phyloP scores from a whole-genome alignment of 2,888 invertebrate species.

The Nephrotoma guestfalica region DNA sequence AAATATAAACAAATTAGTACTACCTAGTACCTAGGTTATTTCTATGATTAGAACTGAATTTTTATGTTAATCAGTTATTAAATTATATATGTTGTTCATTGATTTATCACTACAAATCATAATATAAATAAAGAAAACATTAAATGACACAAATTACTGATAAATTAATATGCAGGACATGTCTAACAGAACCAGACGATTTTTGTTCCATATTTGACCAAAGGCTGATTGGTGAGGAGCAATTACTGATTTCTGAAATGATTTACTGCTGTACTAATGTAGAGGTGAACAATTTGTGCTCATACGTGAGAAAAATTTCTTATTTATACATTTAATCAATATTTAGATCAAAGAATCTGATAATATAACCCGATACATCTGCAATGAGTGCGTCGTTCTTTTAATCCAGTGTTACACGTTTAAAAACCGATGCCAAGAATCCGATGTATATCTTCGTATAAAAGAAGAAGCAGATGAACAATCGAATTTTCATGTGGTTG shows the following conservation, averaged over 20 bases:
- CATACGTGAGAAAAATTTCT: neutral
- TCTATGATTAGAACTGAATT: neutral
- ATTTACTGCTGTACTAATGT: neutral
- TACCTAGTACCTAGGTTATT: no score
- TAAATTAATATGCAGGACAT: slow-evolving; percentile 18
- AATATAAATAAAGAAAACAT: neutral
- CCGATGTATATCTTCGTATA: neutral
- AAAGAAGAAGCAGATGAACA: neutral
- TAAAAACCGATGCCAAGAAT: neutral
- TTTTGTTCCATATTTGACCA: neutral
- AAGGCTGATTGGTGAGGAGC: neutral
- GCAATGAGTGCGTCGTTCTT: neutral
- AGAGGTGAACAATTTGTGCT: neutral
- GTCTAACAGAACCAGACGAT: neutral
- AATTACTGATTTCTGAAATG: neutral
- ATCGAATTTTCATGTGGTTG: neutral
- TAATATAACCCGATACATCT: neutral
- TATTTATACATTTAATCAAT: neutral
- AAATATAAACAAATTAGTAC: neutral
- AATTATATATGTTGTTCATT: neutral
- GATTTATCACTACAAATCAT: neutral
- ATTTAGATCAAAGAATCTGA: neutral
- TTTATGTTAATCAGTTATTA: neutral
- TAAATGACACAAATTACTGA: neutral
- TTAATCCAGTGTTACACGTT: neutral